A percentile compares a stretch with the other conserved stretches of the same genome.
These are phyloP conservation scores for Apodemus agrarius DNA, from an alignment of 2,797 vertebrate species.

Conservation along the genomic window DNA sequence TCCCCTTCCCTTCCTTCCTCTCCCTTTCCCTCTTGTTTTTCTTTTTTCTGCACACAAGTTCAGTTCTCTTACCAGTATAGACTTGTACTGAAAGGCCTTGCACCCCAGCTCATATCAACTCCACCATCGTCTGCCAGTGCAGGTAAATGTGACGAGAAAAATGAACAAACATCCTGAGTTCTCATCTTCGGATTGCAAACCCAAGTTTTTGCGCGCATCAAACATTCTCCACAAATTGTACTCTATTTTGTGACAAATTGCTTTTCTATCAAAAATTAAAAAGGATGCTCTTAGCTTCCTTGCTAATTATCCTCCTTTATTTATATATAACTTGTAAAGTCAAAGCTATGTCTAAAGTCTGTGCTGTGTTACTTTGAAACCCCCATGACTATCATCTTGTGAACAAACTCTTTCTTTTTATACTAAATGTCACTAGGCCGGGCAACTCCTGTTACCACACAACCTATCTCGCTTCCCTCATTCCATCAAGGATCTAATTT, in stretches of 20 bases:
- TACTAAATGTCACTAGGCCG: neutral
- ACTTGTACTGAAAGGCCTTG: neutral
- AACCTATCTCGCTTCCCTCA: neutral
- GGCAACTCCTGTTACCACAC: neutral
- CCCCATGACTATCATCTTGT: neutral
- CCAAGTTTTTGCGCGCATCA: neutral
- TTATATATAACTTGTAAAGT: neutral
- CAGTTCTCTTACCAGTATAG: neutral
- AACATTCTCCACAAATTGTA: neutral
- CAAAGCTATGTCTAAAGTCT: slow-evolving; percentile 6
- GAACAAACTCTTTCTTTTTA: neutral
- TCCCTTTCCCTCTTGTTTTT: neutral
- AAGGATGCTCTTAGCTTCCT: neutral
- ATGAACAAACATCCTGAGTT: neutral
- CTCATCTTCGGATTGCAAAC: neutral
- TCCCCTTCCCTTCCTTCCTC: too few relatives aligned
- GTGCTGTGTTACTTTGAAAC: neutral
- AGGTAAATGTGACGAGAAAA: neutral
- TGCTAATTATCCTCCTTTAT: neutral
- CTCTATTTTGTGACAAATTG: neutral
- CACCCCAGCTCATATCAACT: neutral
- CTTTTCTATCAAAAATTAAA: neutral
- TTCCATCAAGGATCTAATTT: neutral
- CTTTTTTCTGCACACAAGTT: neutral
- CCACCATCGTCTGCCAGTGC: neutral